phyloP scores from a whole-genome alignment of 2,113 vertebrate species.

The Bubo bubo region DNA sequence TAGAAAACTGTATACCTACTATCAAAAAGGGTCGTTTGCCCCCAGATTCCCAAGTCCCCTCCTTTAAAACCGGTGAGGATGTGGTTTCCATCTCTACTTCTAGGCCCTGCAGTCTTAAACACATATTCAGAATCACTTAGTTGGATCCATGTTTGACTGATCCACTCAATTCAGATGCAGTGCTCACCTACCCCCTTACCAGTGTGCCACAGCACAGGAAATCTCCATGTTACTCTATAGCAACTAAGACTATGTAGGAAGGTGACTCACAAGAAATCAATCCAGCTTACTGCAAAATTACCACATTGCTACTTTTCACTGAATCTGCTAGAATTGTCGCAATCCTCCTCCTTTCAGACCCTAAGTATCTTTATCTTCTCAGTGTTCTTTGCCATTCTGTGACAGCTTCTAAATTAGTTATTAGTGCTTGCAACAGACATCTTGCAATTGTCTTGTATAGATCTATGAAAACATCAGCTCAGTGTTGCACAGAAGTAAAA shows the following conservation, averaged over 20 bases:
- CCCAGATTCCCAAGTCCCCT: not conserved
- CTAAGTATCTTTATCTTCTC: not conserved
- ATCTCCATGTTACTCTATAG: not conserved
- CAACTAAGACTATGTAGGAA: not conserved
- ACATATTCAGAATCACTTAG: not conserved
- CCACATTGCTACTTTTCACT: not conserved
- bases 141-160: not conserved
- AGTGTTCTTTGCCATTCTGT: not conserved
- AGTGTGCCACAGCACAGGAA: not conserved
- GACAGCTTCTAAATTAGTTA: not conserved
- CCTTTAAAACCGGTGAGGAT: not conserved
- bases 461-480: not conserved
- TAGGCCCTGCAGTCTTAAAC: not conserved
- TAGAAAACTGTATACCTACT: not conserved
- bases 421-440: not conserved
- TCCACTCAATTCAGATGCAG: not conserved
- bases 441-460: not conserved
- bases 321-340: not conserved
- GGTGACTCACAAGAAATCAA: not conserved
- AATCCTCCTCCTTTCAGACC: not conserved
- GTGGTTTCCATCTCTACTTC: not conserved
- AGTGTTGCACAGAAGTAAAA: not conserved
- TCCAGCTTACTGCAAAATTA: not conserved
- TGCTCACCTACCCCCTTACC: not conserved
- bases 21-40: not conserved